These are phyloP conservation scores for Lasioglossum malachurum DNA, from an alignment of 2,888 invertebrate species.

Conservation along the genomic window DNA sequence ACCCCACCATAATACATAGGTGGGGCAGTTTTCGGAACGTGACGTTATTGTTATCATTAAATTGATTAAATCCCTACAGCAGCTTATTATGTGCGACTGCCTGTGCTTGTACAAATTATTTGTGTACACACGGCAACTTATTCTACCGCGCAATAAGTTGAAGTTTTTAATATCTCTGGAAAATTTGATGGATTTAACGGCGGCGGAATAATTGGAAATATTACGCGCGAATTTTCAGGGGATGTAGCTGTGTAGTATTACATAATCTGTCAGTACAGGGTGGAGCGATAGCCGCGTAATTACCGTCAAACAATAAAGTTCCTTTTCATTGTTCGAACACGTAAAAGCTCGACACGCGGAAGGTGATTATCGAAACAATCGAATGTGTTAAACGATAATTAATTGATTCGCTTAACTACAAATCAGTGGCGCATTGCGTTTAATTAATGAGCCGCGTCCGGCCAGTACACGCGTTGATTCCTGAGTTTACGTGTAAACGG, in stretches of 20 bases:
- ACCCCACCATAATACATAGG: too few species aligned
- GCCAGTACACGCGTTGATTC: constrained; percentile 28
- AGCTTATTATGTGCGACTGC: background rate
- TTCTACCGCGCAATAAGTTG: background rate
- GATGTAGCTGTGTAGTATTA: background rate
- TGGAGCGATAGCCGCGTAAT: background rate
- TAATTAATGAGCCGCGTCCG: constrained; percentile 47
- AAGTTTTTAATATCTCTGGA: background rate
- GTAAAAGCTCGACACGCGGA: background rate
- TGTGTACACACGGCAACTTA: background rate
- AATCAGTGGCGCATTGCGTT: constrained; percentile 50
- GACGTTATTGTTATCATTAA: too few species aligned
- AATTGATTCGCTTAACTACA: constrained; percentile 54
- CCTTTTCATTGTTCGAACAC: constrained; percentile 16
- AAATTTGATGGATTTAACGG: background rate
- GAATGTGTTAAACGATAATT: constrained; percentile 48
- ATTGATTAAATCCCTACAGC: too few species aligned
- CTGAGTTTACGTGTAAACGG: constrained; percentile 48
- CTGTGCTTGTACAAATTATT: background rate
- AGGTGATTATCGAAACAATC: constrained; percentile 21
- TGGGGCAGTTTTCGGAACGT: too few species aligned
- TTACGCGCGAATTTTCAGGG: background rate
- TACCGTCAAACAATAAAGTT: constrained; percentile 24
- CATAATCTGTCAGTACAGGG: background rate
- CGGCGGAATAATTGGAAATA: background rate